A percentile compares a stretch with the other conserved stretches of the same genome.
Evolutionary conservation across 1,140 invertebrate species (phyloP).

Genomic region (Nasonia giraulti): DNA sequence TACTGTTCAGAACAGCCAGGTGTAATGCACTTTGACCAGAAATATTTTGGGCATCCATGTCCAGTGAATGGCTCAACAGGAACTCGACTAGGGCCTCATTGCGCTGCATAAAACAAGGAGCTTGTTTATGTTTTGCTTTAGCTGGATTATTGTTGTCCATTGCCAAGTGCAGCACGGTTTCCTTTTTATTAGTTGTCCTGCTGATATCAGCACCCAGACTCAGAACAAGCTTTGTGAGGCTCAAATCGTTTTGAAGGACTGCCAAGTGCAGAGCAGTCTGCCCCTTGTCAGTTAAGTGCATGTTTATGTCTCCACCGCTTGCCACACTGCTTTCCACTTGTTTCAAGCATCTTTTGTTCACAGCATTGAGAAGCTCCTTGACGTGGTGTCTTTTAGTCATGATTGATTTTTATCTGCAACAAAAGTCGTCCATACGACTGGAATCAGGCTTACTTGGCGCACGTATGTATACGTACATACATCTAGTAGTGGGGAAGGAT

Average conservation of each 20-base stretch:
- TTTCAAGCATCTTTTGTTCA: neutral
- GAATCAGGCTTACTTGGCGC: too few relatives aligned
- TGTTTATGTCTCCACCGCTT: neutral
- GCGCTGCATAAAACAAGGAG: neutral
- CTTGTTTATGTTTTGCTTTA: neutral
- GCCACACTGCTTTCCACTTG: neutral
- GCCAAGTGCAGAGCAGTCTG: conserved; percentile 7
- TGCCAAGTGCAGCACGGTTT: conserved; percentile 5
- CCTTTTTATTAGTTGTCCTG: neutral
- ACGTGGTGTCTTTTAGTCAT: neutral
- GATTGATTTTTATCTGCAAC: neutral
- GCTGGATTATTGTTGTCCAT: neutral
- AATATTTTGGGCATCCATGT: neutral
- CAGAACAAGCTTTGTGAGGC: neutral
- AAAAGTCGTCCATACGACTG: neutral
- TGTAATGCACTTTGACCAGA: neutral
- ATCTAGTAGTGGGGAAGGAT: too few relatives aligned
- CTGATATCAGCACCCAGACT: neutral
- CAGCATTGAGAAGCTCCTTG: conserved; percentile 1
- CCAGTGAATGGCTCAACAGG: neutral
- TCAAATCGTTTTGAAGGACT: neutral
- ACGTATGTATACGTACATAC: too few relatives aligned
- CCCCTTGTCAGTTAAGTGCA: neutral
- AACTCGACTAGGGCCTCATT: neutral
- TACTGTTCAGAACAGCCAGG: neutral